Evolutionary conservation across 2,888 invertebrate species (phyloP).

Genomic region (Microchrysa polita): DNA sequence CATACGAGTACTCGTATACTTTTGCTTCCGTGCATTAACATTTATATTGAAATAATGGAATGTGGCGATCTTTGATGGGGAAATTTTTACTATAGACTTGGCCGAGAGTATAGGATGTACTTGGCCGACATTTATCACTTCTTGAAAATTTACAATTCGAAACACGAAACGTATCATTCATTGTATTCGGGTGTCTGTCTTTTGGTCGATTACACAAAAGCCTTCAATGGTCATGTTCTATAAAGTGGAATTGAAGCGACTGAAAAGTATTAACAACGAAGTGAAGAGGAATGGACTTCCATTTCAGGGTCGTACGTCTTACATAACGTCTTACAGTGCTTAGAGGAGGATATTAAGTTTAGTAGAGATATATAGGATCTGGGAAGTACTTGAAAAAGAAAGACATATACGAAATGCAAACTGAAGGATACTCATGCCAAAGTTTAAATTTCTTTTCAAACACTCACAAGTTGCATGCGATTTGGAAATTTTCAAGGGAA

Average conservation of each 20-base stretch:
- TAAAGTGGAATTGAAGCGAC: background rate
- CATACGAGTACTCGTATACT: too few species aligned
- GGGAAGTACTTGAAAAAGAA: background rate
- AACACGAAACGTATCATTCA: conserved; percentile 52
- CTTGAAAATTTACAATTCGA: conserved; percentile 53
- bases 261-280: conserved; percentile 29
- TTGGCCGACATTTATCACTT: conserved; percentile 52
- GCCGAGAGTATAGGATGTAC: conserved; percentile 33
- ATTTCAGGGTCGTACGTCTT: conserved; percentile 3
- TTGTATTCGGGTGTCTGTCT: conserved; percentile 49
- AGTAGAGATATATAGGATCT: background rate
- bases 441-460: conserved; percentile 40
- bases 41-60: conserved; percentile 43
- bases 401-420: too few species aligned
- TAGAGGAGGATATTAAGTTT: background rate
- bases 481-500: conserved; percentile 34
- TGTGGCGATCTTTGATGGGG: conserved; percentile 38
- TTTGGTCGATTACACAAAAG: conserved; percentile 47
- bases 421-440: conserved; percentile 21
- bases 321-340: conserved; percentile 14
- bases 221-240: conserved; percentile 20
- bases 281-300: conserved; percentile 32
- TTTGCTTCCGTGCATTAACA: conserved; percentile 10
- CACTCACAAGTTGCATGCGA: conserved; percentile 49
- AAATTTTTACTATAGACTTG: conserved; percentile 32